Evolutionary conservation across 2,888 invertebrate species (phyloP), one percentile per base, ranked within the genome.

Genomic region (Aspidiotus rigidus): DNA sequence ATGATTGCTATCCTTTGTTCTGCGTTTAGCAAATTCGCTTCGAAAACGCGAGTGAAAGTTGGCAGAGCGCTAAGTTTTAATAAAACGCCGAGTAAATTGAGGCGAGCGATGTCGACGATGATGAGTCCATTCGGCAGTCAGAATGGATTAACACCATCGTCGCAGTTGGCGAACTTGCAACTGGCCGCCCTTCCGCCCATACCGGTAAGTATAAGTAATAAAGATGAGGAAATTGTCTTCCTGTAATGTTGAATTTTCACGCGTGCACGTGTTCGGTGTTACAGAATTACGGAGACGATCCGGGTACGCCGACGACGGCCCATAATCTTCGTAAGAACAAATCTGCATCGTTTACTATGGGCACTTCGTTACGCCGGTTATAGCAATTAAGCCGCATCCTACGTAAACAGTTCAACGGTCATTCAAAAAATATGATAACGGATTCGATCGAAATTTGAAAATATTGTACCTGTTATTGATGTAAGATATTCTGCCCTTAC

Each of bases 61-160:
- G 93, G 93, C 66, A 85, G 96, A 74, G 95, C 95, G 73, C 89
- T 96, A 77, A 95, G 94, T 73, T 93, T 96, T 80, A 94, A 93
- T 80, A 93, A 93, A 80, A 95, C 96, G 41, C 95, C 96, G 63
- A 90, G 90, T 73, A 93, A 92, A 79, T 80, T 96, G 75, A 94
- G 93, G 80, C 85, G 95, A 70, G 94, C 95, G 41, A 90, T 96
- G 79, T 95, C 95, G 17, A 91, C 93, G 56, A 92, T 93, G 88
- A 93, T 93, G 84, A 89, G 89, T 71, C 93, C 93, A 11, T 90
- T 91, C 40, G 64, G n/a, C 54, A 69, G 60, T 64, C 71, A 28
- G 59, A 70, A 39, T 9, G 67, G 70, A 28, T 15, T 72, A 44
- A 72, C 72, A 16, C 72, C 72, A 10, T 71, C 72, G 7, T 71